phyloP scores from a whole-genome alignment of 2,888 invertebrate species.

The Ophonus ardosiacus region DNA sequence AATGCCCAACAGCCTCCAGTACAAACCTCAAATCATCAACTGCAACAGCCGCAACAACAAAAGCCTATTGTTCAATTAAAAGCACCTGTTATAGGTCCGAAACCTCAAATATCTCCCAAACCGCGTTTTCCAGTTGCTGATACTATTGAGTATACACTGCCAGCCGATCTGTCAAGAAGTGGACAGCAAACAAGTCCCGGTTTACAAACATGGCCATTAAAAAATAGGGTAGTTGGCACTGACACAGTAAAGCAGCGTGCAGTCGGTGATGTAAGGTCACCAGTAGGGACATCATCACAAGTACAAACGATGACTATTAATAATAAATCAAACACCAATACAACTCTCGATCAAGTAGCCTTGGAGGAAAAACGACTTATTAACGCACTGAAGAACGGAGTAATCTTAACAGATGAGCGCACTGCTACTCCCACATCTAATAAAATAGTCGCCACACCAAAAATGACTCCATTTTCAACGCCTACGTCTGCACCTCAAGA shows the following conservation, averaged over 20 bases:
- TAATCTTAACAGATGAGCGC: conserved; percentile 78
- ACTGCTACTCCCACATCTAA: conserved; percentile 63
- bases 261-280: conserved; percentile 67
- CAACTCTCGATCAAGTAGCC: conserved; percentile 83
- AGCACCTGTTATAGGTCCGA: conserved; percentile 72
- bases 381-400: conserved; percentile 87
- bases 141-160: conserved; percentile 82
- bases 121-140: conserved; percentile 75
- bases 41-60: conserved; percentile 60
- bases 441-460: conserved; percentile 65
- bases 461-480: conserved; percentile 18
- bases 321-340: conserved; percentile 67
- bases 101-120: conserved; percentile 76
- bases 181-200: conserved; percentile 74
- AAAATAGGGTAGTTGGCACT: conserved; percentile 78
- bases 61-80: conserved; percentile 48
- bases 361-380: conserved; percentile 88
- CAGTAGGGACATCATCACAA: conserved; percentile 35
- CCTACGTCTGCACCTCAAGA: conserved; percentile 65
- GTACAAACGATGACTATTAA: conserved; percentile 62
- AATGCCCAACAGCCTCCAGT: conserved; percentile 71
- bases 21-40: conserved; percentile 59
- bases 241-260: conserved; percentile 73
- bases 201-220: conserved; percentile 80
- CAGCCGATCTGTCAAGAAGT: conserved; percentile 80